Evolutionary conservation across 2,888 invertebrate genomes (phyloP), one percentile per base, ranked within the genome.

Genomic region (Ochropacha duplaris): DNA sequence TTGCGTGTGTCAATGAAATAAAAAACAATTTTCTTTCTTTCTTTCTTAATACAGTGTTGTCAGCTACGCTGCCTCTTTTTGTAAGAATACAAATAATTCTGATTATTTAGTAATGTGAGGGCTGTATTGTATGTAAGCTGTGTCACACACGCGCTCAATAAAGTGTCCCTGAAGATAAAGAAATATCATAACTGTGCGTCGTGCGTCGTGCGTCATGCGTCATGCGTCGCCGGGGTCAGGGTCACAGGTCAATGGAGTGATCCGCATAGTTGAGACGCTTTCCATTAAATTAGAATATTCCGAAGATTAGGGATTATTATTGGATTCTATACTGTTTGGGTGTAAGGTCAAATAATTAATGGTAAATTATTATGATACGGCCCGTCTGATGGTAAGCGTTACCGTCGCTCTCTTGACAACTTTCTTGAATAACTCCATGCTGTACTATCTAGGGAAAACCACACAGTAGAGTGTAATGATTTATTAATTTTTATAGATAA

Each of bases 271-370:
- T 44, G 19, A 19, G 44, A 44, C 44, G 44, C 44, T 44, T 44
- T 44, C 44, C 44, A 44, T 44, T 44, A 19, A 44, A 44, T 44
- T 44, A 44, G 19, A 44, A 44, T 44, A 44, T 44, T 44, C 44
- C 9, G 0, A 16, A 19, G 16, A 19, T 44, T 19, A 3, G 44
- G 44, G 44, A 44, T 19, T 19, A 31, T 1, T 31, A 39, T n/a
- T 6, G n/a, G 5, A 39, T 16, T n/a, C n/a, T n/a, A n/a, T n/a
- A n/a, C n/a, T 9, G 44, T 19, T 44, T 4, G 19, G n/a, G 36
- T 36, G 4, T 19, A 19, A 44, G 44, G 19, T 44, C 19, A 44
- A 44, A 19, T n/a, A 8, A 44, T n/a, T 4, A 19, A 19, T n/a
- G 44, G 19, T 19, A 19, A n/a, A n/a, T n/a, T n/a, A n/a, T n/a